Conservation (phyloP, 2,888 invertebrate species). For the Deladenus siricidicola region DNA sequence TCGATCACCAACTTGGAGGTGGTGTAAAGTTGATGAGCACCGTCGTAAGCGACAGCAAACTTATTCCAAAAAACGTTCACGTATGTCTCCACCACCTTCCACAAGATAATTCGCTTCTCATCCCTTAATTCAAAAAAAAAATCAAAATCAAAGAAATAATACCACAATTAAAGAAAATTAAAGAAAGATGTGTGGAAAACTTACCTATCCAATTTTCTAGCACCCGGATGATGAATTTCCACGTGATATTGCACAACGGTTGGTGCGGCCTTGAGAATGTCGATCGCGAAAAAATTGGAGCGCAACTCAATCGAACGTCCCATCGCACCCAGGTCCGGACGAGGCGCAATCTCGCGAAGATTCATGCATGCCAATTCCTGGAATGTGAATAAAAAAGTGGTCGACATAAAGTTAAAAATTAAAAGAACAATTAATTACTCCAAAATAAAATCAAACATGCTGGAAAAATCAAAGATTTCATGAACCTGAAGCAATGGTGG, state of each 20-base stretch:
- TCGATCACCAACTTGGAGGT: constrained; percentile 20
- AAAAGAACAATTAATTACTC: too few species aligned
- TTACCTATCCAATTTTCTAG: constrained; percentile 40
- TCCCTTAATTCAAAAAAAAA: constrained; percentile 32
- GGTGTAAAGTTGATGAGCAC: constrained; percentile 43
- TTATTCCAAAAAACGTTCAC: constrained; percentile 37
- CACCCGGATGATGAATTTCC: constrained; percentile 44
- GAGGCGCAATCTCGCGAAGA: not conserved
- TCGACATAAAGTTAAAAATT: too few species aligned
- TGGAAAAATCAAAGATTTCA: too few species aligned
- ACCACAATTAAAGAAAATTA: too few species aligned
- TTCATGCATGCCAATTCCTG: too few species aligned
- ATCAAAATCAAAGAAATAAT: too few species aligned
- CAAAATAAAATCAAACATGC: too few species aligned
- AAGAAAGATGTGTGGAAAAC: too few species aligned
- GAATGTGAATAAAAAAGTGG: too few species aligned
- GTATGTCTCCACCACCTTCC: constrained; percentile 40
- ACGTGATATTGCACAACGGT: constrained; percentile 47
- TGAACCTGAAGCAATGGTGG: too few species aligned
- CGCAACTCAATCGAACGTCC: constrained; percentile 37
- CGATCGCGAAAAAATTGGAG: constrained; percentile 46
- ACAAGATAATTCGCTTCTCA: constrained; percentile 46
- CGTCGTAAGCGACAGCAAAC: constrained; percentile 47
- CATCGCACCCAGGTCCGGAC: constrained; percentile 36
- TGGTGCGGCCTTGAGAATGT: constrained; percentile 29